Evolutionary conservation across 2,797 vertebrate genomes (phyloP).

Genomic region (Chanos chanos): DNA sequence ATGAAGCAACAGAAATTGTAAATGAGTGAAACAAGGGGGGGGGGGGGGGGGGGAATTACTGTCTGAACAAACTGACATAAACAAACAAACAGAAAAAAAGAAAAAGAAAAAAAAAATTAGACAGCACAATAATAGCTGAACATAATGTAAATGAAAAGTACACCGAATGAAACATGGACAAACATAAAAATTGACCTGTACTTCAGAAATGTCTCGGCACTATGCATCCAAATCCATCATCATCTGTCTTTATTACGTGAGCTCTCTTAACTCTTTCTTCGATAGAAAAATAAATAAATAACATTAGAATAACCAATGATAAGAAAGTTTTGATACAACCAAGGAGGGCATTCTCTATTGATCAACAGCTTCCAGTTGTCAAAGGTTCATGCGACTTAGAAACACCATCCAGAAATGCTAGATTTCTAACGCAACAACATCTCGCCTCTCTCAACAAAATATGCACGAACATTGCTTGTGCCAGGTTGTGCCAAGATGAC

Average conservation of each 20-base stretch:
- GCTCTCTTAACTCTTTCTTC: conserved; percentile 48
- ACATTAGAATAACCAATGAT: conserved; percentile 73
- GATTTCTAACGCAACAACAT: conserved; percentile 84
- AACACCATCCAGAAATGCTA: conserved; percentile 79
- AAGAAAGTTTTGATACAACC: conserved; percentile 70
- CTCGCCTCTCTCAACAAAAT: conserved; percentile 72
- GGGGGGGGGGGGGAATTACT: conserved; percentile 43
- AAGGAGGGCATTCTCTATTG: conserved; percentile 68
- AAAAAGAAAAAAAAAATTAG: too few species aligned
- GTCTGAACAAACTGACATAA: conserved; percentile 50
- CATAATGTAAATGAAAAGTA: conserved; percentile 50
- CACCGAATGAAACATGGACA: conserved; percentile 49
- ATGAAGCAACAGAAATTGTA: conserved; percentile 59
- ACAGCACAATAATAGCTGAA: conserved; percentile 46
- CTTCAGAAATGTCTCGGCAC: conserved; percentile 78
- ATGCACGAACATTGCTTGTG: conserved; percentile 49
- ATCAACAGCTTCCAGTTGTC: conserved; percentile 76
- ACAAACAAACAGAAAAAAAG: conserved; percentile 57
- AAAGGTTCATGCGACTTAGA: conserved; percentile 87
- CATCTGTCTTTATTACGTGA: conserved; percentile 76
- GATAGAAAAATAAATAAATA: conserved; percentile 72
- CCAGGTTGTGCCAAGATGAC: conserved; percentile 37
- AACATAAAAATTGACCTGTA: conserved; percentile 72
- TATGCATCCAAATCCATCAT: conserved; percentile 78
- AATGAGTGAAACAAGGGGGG: conserved; percentile 71